A percentile compares a stretch with the other conserved stretches of the same genome.
phyloP scores from a whole-genome alignment of 1,140 invertebrate genomes.

The Diabrotica virgifera region DNA sequence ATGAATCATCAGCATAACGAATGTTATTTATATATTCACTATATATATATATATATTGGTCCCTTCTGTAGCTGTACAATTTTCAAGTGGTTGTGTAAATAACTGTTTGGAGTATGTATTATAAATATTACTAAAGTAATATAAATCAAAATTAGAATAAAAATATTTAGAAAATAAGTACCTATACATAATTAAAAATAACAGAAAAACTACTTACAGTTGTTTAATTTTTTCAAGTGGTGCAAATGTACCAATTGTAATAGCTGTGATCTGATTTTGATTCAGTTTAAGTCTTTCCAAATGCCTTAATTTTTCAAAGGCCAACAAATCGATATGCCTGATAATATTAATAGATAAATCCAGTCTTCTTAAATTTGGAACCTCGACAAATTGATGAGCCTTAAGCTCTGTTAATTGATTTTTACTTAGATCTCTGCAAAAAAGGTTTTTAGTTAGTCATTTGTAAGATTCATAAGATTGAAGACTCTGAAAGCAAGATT shows the following conservation, averaged over 20 bases:
- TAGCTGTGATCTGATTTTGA: slow-evolving; percentile 65
- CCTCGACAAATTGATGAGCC: slow-evolving; percentile 68
- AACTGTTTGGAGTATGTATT: too few species aligned
- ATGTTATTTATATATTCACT: too few species aligned
- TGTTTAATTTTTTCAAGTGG: slow-evolving; percentile 62
- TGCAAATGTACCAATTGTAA: slow-evolving; percentile 66
- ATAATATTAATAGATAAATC: slow-evolving; percentile 68
- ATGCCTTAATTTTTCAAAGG: slow-evolving; percentile 61
- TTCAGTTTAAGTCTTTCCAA: slow-evolving; percentile 65
- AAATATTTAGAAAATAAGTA: background rate
- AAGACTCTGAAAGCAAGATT: too few species aligned
- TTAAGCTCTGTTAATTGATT: slow-evolving; percentile 75
- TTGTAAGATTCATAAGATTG: too few species aligned
- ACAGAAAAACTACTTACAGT: slow-evolving; percentile 58
- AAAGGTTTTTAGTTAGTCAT: slow-evolving; percentile 13
- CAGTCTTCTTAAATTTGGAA: slow-evolving; percentile 64
- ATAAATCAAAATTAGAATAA: too few species aligned
- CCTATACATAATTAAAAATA: too few species aligned
- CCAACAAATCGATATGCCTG: slow-evolving; percentile 58
- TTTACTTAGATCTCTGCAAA: slow-evolving; percentile 68
- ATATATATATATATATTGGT: too few species aligned
- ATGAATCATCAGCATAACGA: too few species aligned
- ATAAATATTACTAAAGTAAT: too few species aligned
- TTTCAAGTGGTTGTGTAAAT: too few species aligned
- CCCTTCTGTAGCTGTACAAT: too few species aligned